Base-by-base conservation (phyloP, 1,140 invertebrate genomes). In the Ostrea edulis region DNA sequence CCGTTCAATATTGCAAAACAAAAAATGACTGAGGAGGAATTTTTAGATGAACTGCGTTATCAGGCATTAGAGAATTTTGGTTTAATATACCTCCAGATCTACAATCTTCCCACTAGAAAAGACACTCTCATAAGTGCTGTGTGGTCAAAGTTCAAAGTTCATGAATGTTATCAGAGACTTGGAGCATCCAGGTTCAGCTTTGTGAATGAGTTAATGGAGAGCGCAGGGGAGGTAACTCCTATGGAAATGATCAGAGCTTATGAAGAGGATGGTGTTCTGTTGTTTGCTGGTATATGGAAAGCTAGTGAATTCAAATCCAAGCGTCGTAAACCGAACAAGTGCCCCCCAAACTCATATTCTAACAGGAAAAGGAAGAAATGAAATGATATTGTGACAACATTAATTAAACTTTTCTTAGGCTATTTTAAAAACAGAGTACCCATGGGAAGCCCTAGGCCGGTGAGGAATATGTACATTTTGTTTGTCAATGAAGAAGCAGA, bases 221-320 rank as follows among this genome's bases (percentile, higher is more conserved):
- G 87, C 83, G 86, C 89, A n/a, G 86, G 85, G 14, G 54, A 86
- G 29, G 90, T 91, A 88, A 82, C 91, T 11, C 68, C 22, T 0
- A 11, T 91, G 5, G 86, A 89, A 25, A 88, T 84, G 29, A 20
- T 92, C 14, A 91, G 90, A 84, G 77, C 88, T 55, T 93, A 93
- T 82, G 17, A 84, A 35, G 89, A 90, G 29, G 92, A 93, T 71
- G 90, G 89, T 2, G 82, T 85, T 14, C 35, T 91, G 0, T 90
- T 90, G 81, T 92, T 90, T 89, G 89, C 91, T 58, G 87, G 88
- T 54, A 83, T 93, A 25, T 93, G 92, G 92, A 83, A 84, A 11
- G 88, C 53, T 17, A 51, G 83, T 29, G n/a, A 82, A 83, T 83
- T 83, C 82, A 83, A 52, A 83, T 51, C 44, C 2, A 83, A 83